Evolutionary conservation across 1,140 invertebrate species (phyloP).

Genomic region (Drosophila tristis): DNA sequence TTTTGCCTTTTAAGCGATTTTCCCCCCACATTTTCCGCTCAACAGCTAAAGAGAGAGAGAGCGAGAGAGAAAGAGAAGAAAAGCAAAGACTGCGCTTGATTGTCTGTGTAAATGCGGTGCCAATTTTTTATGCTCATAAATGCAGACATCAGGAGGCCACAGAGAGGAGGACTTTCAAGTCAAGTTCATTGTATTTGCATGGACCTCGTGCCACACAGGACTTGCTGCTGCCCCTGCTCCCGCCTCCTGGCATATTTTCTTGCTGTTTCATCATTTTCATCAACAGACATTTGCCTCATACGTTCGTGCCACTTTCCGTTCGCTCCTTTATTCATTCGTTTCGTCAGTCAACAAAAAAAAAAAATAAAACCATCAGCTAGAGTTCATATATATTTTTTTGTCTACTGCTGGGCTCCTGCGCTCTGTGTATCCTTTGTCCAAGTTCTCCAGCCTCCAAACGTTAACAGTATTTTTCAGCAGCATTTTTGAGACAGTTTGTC

Average conservation of each 20-base stretch:
- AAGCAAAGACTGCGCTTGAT: slow-evolving; percentile 49
- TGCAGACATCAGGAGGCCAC: slow-evolving; percentile 49
- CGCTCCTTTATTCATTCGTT: slow-evolving; percentile 13
- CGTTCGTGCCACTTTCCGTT: slow-evolving; percentile 57
- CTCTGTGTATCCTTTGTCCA: slow-evolving; percentile 23
- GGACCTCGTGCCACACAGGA: slow-evolving; percentile 3
- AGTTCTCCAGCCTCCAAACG: slow-evolving; percentile 61
- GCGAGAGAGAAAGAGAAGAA: slow-evolving; percentile 28
- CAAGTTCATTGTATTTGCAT: slow-evolving; percentile 82
- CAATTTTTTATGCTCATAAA: slow-evolving; percentile 82
- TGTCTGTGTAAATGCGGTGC: slow-evolving; percentile 75
- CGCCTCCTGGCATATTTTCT: slow-evolving; percentile 64
- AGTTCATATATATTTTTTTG: slow-evolving; percentile 59
- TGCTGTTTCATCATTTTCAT: slow-evolving; percentile 82
- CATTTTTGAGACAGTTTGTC: slow-evolving; percentile 82
- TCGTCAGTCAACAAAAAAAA: slow-evolving; percentile 69
- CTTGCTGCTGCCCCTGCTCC: background rate
- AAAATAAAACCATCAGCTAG: slow-evolving; percentile 41
- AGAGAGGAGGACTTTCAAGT: slow-evolving; percentile 33
- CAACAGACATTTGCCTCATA: slow-evolving; percentile 78
- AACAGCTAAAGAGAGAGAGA: slow-evolving; percentile 1
- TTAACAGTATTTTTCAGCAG: slow-evolving; percentile 75
- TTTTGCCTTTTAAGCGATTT: slow-evolving; percentile 65
- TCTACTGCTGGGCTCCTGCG: no score
- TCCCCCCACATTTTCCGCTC: slow-evolving; percentile 9